Evolutionary conservation across 2,888 invertebrate species (phyloP), one percentile per base, ranked within the genome.

Genomic region (Ormia ochracea): DNA sequence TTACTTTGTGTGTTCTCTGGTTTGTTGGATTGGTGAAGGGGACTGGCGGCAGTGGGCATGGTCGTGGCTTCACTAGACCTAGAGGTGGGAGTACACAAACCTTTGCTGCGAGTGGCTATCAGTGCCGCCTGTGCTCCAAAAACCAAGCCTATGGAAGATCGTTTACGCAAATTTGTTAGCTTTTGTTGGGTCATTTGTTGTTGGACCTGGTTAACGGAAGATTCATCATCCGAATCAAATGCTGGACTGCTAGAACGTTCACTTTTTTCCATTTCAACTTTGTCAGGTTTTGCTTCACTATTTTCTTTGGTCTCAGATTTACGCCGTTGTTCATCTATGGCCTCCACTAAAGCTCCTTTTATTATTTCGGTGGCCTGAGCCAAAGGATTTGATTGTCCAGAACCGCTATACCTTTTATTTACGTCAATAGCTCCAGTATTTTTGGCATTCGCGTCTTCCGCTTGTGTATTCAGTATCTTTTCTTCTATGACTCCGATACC

Each of bases 161-260:
- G 87, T 81, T 90, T 90, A 6, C 88, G 85, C 66, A 88, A 72
- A 83, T 87, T 88, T 36, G 85, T 86, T 52, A 88, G 73, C 68
- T 87, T 88, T 73, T 88, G 88, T 63, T 88, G 87, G 28, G 79
- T 85, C 54, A 89, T 87, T 82, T 86, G 78, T 43, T 86, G 86
- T 59, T 91, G 91, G 0, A 91, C 90, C 81, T 89, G 90, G 81
- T 92, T 93, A 0, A 92, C 91, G 0, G 93, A 93, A 81, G 95
- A 94, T 85, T 98, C 98, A 81, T 98, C 97, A 87, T 98, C 98
- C 0, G 98, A 98, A 85, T 98, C 98, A 87, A 98, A 98, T 0
- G 96, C 96, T 1, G 96, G 93, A 87, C 97, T 97, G 85, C 97
- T 97, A 0, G 97, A 97, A 45, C 97, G 91, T 84, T 96, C 96